Conservation (phyloP, 2,113 vertebrate genomes). For the Tor tambroides region DNA sequence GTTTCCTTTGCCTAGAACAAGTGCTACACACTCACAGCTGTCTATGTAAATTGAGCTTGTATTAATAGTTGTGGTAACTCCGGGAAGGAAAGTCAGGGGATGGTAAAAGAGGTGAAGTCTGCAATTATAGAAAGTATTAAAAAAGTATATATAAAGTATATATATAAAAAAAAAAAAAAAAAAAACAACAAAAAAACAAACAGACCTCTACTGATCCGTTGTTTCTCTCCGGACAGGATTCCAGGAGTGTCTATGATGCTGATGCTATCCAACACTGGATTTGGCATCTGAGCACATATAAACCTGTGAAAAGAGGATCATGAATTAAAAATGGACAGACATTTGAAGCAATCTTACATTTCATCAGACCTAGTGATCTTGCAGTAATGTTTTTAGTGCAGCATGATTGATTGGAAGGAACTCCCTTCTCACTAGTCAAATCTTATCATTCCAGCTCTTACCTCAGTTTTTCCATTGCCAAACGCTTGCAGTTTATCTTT, state of each 20-base stretch:
- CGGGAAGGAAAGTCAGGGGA: conserved; percentile 4
- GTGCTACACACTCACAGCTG: background rate
- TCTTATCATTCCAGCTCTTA: conserved; percentile 18
- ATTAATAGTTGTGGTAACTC: conserved; percentile 27
- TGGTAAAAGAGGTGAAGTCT: background rate
- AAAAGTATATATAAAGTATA: no score
- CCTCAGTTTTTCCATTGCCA: conserved; percentile 41
- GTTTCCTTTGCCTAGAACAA: background rate
- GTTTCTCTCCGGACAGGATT: conserved; percentile 97
- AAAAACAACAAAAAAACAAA: background rate
- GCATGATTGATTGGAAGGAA: conserved; percentile 19
- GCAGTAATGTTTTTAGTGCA: conserved; percentile 12
- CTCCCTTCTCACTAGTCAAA: conserved; percentile 10
- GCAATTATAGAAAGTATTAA: background rate
- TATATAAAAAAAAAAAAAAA: background rate
- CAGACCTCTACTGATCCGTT: conserved; percentile 94
- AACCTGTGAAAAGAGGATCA: conserved; percentile 76
- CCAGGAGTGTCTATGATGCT: conserved; percentile 96
- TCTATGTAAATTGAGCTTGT: background rate
- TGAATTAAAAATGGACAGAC: background rate
- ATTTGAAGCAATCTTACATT: no score
- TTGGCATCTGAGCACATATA: conserved; percentile 94
- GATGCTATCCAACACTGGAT: conserved; percentile 95
- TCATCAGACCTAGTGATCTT: background rate
- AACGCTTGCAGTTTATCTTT: conserved; percentile 25